phyloP scores from a whole-genome alignment of 2,113 vertebrate species.

The Oenanthe oenanthe region DNA sequence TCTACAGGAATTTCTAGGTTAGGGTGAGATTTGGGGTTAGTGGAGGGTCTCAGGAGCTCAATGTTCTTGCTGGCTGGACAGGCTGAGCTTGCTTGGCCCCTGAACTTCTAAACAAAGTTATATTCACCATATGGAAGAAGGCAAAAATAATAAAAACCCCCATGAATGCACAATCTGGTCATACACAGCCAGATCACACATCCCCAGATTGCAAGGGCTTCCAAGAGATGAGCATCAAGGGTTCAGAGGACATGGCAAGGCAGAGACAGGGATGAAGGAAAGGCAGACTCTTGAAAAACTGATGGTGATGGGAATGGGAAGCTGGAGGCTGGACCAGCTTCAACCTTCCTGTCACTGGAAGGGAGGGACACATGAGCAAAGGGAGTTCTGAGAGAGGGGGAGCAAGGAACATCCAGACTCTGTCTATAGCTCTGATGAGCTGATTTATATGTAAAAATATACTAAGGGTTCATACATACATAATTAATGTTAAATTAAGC shows the following conservation, averaged over 20 bases:
- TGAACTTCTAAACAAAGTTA: not conserved
- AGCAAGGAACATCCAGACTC: not conserved
- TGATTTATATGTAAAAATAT: not conserved
- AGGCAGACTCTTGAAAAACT: not conserved
- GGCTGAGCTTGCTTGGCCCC: not conserved
- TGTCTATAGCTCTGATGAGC: not conserved
- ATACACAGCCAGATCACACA: too few relatives aligned
- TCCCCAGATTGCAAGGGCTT: not conserved
- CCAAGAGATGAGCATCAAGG: not conserved
- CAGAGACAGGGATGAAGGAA: not conserved
- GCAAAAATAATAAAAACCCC: fast-evolving
- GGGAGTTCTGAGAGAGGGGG: not conserved
- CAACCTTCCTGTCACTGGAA: fast-evolving
- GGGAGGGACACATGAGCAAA: not conserved
- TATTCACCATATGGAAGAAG: not conserved
- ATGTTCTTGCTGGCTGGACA: not conserved
- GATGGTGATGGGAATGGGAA: not conserved
- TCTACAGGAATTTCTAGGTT: not conserved
- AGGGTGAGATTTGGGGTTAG: not conserved
- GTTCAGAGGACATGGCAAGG: not conserved
- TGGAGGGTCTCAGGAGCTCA: not conserved
- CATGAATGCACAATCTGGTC: not conserved
- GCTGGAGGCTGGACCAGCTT: not conserved
- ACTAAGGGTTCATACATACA: not conserved
- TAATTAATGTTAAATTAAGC: slow-evolving; percentile 2